Percentiles rank a stretch among this genome's conserved stretches.
Evolutionary conservation across 2,113 vertebrate genomes (phyloP).

Genomic region (Leucopternis melanops): DNA sequence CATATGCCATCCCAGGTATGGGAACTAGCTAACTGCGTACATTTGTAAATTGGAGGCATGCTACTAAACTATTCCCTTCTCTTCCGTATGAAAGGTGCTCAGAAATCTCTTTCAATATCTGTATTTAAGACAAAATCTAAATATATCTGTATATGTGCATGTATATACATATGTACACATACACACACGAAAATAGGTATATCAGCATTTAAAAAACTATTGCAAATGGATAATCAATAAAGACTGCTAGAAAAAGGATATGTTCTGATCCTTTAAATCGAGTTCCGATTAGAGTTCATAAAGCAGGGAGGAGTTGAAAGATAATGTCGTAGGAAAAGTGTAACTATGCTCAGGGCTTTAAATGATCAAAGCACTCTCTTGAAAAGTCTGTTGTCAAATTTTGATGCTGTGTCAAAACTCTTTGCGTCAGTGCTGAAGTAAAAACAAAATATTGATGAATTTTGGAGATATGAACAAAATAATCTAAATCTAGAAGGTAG

Average conservation of each 20-base stretch:
- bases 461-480: slow-evolving; percentile 13
- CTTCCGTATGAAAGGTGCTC: not conserved
- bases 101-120: not conserved
- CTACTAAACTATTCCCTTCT: too few species aligned
- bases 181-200: fast-evolving
- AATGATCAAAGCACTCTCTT: slow-evolving; percentile 9
- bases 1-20: too few species aligned
- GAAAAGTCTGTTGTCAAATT: slow-evolving; percentile 12
- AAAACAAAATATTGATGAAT: slow-evolving; percentile 10
- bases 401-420: not conserved
- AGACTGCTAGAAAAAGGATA: not conserved
- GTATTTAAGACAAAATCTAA: not conserved
- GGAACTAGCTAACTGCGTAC: not conserved
- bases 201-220: not conserved
- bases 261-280: not conserved
- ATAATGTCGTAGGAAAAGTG: not conserved
- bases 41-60: not conserved
- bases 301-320: not conserved
- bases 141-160: fast-evolving
- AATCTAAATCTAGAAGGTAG: not conserved
- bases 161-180: too few species aligned
- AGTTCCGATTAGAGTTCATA: not conserved
- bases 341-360: not conserved
- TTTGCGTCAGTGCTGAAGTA: slow-evolving; percentile 7
- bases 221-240: not conserved